Base-by-base conservation (phyloP, 1,140 invertebrate species). In the Metopolophium dirhodum region DNA sequence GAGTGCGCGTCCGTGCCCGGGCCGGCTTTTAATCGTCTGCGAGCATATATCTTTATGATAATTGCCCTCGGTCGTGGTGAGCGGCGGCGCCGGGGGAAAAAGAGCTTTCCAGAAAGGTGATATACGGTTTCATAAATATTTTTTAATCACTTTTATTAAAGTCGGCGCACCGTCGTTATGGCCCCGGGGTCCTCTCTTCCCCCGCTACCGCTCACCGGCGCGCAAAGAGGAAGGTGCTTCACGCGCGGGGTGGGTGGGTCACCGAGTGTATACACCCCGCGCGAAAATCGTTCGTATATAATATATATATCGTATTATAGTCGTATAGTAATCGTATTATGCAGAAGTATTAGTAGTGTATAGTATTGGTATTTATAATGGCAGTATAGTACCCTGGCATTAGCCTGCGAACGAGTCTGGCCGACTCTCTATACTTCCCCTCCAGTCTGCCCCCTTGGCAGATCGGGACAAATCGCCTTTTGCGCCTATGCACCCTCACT, bases 111-210 rank as follows among this genome's bases (percentile, higher is more conserved):
- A 92, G 77, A 49, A 92, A 92, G 91, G 91, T 92, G 91, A 92
- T 92, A 92, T 92, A 92, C 91, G 91, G 91, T 92, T 92, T 92
- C 91, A 92, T 92, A 92, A 92, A 92, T 92, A 92, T 92, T 92
- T 92, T 92, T 92, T 92, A 92, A 92, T 92, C 91, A 83, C 91
- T 92, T 92, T 92, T 85, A 92, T 92, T 82, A 92, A 92, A 92
- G 91, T 92, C 91, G 91, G 91, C 37, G 91, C 91, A 83, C 77
- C 57, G 45, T 77, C 57, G 90, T 91, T 91, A 91, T 91, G 90
- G 88, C 26, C 54, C 54, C 89, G 30, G 18, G 35, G 45, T n/a
- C 85, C 51, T 7, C n/a, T 86, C 35, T 47, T 45, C 51, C 51
- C 49, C 14, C 49, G 14, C 2, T 23, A 4, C 37, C 41, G 8